A percentile compares a stretch with the other conserved stretches of the same genome.
phyloP scores from a whole-genome alignment of 2,888 invertebrate species.

The Spatulosminthurus flaviceps region DNA sequence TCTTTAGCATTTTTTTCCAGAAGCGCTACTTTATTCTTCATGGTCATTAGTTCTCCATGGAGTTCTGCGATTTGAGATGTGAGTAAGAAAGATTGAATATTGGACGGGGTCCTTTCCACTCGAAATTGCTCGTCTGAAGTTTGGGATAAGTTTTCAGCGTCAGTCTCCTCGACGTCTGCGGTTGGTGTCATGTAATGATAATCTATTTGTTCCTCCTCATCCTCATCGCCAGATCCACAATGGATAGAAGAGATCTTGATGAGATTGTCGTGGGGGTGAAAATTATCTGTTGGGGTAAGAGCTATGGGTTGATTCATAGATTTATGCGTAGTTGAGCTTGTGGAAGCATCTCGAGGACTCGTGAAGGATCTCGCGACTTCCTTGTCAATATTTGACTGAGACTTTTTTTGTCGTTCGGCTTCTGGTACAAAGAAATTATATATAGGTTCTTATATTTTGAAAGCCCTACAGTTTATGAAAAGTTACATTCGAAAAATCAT shows the following conservation, averaged over 20 bases:
- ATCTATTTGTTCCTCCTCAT: background rate
- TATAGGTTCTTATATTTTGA: too few species aligned
- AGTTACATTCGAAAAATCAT: background rate
- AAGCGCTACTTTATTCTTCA: conserved; percentile 26
- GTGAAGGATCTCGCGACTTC: background rate
- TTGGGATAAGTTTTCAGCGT: conserved; percentile 22
- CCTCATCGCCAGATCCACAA: background rate
- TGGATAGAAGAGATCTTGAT: background rate
- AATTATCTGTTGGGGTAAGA: background rate
- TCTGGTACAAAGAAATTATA: too few species aligned
- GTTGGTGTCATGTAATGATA: background rate
- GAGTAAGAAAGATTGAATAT: background rate
- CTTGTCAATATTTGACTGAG: background rate
- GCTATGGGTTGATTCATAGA: background rate
- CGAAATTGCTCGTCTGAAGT: conserved; percentile 11
- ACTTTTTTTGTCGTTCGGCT: background rate
- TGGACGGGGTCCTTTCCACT: background rate
- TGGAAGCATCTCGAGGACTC: background rate
- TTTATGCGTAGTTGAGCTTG: background rate
- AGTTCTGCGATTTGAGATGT: conserved; percentile 19
- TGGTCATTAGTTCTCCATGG: background rate
- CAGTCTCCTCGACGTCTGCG: background rate
- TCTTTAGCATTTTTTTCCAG: conserved; percentile 27
- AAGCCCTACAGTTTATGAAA: too few species aligned
- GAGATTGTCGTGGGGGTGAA: background rate